Evolutionary conservation across 1,140 invertebrate genomes (phyloP).

Genomic region (Drosophila melanogaster): DNA sequence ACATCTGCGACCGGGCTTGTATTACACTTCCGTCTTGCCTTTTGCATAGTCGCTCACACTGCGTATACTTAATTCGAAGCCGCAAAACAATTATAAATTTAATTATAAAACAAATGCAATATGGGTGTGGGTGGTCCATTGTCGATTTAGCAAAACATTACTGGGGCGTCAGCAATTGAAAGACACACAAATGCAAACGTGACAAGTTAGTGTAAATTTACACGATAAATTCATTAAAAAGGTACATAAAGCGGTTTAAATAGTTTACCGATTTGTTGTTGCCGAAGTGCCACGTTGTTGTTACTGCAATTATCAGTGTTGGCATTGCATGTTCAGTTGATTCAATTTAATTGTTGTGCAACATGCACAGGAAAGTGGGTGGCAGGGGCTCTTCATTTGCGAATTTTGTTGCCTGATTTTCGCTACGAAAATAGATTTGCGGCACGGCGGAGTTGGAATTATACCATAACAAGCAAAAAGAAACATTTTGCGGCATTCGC

Average conservation of each 20-base stretch:
- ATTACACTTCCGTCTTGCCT: conserved; percentile 62
- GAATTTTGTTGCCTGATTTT: conserved; percentile 32
- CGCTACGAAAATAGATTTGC: conserved; percentile 27
- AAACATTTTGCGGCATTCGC: conserved; percentile 45
- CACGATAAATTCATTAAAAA: conserved; percentile 82
- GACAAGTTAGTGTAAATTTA: conserved; percentile 70
- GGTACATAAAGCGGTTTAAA: conserved; percentile 73
- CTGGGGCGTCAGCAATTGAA: conserved; percentile 34
- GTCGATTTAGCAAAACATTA: conserved; percentile 55
- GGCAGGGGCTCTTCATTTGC: conserved; percentile 16
- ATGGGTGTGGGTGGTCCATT: conserved; percentile 13
- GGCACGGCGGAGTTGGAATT: conserved; percentile 7
- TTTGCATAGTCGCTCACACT: conserved; percentile 22
- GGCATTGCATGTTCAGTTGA: conserved; percentile 63
- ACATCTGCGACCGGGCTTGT: conserved; percentile 57
- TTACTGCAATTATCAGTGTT: conserved; percentile 40
- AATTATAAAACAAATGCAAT: conserved; percentile 68
- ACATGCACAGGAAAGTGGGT: conserved; percentile 46
- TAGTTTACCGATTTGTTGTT: conserved; percentile 47
- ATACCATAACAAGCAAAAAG: conserved; percentile 31
- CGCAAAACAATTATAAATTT: conserved; percentile 68
- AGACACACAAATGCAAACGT: conserved; percentile 28
- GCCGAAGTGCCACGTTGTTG: not conserved
- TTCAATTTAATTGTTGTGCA: conserved; percentile 75
- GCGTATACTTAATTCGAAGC: conserved; percentile 20